Evolutionary conservation across 1,140 invertebrate species (phyloP), one percentile per base, ranked within the genome.

Genomic region (Caenorhabditis briggsae): DNA sequence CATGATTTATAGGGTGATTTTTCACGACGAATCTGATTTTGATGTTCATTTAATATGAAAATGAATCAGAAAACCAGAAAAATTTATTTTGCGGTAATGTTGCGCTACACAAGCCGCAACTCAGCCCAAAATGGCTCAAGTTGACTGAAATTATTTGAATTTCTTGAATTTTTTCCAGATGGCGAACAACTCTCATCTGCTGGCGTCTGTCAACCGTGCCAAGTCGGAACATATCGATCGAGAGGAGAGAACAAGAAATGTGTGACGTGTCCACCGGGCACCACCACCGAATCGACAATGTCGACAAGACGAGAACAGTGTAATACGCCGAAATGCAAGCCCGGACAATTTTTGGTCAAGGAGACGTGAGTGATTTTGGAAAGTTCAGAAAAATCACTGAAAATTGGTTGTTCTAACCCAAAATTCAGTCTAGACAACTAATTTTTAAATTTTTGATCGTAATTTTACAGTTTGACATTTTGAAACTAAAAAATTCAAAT

Each of bases 171-270:
- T 48, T 87, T 65, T 89, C 64, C 59, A 90, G 91, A 92, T 82
- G 91, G 91, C 3, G 89, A 92, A 92, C 97, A 98, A 91, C 93
- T 99, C 86, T 95, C 90, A 6, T 53, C 64, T 48, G 48, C 89
- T 2, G 97, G 97, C 18, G 95, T 95, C 65, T 99, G 97, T 92
- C 96, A 97, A 90, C 95, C 96, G 2, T 99, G 97, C 92, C 96
- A 96, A 0, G 93, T 95, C 64, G 97, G 97, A 85, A 96, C 95
- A 0, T 98, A 96, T 93, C 94, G 97, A 58, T 95, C 95, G 0
- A 95, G 95, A 91, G 96, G 96, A 5, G 94, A 96, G 0, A 95
- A 97, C 88, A 95, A 96, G 0, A 95, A 96, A 3, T 99, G 97
- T 90, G 94, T 95, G 20, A 94, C 95, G 14, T 99, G 97, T 93